Evolutionary conservation across 2,888 invertebrate species (phyloP), one percentile per base, ranked within the genome.

Genomic region (Calameuta filiformis): DNA sequence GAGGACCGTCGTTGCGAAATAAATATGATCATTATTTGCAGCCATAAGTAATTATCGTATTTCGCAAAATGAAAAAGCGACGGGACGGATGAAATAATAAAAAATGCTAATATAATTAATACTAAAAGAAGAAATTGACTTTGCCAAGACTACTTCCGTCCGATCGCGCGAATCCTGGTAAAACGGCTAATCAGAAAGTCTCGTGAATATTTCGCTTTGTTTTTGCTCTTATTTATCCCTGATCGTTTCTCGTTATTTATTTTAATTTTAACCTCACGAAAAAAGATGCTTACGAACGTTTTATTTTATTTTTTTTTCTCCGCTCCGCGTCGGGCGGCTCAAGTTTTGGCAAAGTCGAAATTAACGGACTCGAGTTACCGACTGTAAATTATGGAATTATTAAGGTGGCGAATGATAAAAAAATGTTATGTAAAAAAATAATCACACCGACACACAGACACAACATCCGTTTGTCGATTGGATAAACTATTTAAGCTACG

Each of bases 351-450:
- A 56, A 56, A 56, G 40, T 56, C 23, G 23, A 56, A 56, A 56
- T 56, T 56, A 56, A 56, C 31, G 40, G 40, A 56, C 23, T 56
- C 40, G 9, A 56, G 15, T 56, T 83, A 80, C 83, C 84, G 83
- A 86, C 85, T 83, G 83, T 86, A 84, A 83, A 82, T 75, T 81
- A 75, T 79, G 77, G 79, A 81, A 83, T 80, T 84, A 83, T 56
- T 56, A 56, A 56, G 23, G 4, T 83, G 83, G 77, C 79, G 80
- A 76, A 83, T 85, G 84, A 56, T 56, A 23, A 23, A 85, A 12
- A 56, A 85, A 76, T 80, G 81, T 85, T 86, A 83, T 84, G 80
- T 85, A 81, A 81, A 80, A 80, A 85, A 85, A 81, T 83, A 84
- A 56, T 56, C 23, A 23, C 23, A 56, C 11, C 35, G 6, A 40